phyloP scores from a whole-genome alignment of 2,797 vertebrate genomes.

The Onychomys arenicola region DNA sequence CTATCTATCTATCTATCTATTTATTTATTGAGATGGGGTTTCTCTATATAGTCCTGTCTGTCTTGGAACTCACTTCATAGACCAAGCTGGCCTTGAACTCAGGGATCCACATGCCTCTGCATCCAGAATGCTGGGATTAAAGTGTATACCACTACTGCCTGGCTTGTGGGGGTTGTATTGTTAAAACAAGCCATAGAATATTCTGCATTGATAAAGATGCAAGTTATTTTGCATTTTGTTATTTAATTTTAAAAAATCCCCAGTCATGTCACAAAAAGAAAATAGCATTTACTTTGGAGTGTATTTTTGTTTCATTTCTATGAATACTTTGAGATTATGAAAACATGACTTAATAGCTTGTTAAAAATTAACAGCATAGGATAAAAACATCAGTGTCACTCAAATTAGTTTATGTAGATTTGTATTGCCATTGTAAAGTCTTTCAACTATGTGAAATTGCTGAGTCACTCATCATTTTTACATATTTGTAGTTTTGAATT shows the following conservation, averaged over 20 bases:
- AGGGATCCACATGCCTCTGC: not conserved
- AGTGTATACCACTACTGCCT: not conserved
- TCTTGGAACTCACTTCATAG: not conserved
- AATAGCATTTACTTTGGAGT: not conserved
- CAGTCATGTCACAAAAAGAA: not conserved
- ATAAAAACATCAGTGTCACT: not conserved
- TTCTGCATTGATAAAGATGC: slow-evolving; percentile 15
- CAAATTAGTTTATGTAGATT: not conserved
- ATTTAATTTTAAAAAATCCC: not conserved
- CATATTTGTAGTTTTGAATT: not conserved
- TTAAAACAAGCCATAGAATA: not conserved
- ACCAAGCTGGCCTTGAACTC: not conserved
- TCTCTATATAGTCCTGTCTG: not conserved
- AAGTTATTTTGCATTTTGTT: slow-evolving; percentile 1
- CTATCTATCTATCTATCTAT: too few relatives aligned
- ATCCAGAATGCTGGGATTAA: not conserved
- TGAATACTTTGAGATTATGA: slow-evolving; percentile 15
- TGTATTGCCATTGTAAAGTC: slow-evolving; percentile 38
- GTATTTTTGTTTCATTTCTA: not conserved
- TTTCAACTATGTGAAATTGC: not conserved
- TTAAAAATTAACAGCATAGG: slow-evolving; percentile 29
- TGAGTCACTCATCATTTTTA: not conserved
- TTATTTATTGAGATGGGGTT: too few relatives aligned
- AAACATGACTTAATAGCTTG: not conserved
- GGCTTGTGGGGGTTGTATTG: not conserved